phyloP scores from a whole-genome alignment of 2,113 vertebrate species.

The Gulo gulo region DNA sequence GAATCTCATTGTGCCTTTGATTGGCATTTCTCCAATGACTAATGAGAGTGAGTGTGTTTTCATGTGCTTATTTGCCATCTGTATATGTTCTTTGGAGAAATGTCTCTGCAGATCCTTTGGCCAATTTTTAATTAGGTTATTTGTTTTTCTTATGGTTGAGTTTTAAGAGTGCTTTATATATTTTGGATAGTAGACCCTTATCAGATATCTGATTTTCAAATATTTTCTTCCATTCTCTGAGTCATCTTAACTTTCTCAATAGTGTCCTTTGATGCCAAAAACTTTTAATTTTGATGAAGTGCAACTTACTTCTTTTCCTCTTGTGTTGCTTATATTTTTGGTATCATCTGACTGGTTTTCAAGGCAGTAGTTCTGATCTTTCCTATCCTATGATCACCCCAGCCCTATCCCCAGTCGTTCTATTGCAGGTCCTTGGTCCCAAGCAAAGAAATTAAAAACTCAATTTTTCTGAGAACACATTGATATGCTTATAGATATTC shows the following conservation, averaged over 20 bases:
- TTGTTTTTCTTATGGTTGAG: not conserved
- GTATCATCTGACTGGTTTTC: not conserved
- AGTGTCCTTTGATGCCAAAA: not conserved
- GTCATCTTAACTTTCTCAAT: not conserved
- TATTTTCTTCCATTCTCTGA: not conserved
- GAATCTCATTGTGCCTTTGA: not conserved
- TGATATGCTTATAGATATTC: not conserved
- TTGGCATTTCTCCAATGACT: not conserved
- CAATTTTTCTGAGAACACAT: not conserved
- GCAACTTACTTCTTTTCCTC: not conserved
- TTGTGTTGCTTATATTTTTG: not conserved
- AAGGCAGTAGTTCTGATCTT: not conserved
- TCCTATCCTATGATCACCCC: not conserved
- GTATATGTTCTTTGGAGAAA: not conserved
- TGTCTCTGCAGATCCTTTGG: not conserved
- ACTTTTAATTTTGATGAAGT: not conserved
- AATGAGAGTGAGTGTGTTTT: not conserved
- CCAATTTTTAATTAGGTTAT: not conserved
- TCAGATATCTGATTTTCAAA: not conserved
- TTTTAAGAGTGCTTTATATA: not conserved
- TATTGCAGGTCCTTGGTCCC: not conserved
- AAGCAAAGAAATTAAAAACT: not conserved
- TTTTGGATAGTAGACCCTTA: not conserved
- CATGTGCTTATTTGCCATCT: not conserved
- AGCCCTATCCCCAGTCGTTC: not conserved